Base-by-base conservation (phyloP, 2,797 vertebrate genomes). In the Chrosomus eos region DNA sequence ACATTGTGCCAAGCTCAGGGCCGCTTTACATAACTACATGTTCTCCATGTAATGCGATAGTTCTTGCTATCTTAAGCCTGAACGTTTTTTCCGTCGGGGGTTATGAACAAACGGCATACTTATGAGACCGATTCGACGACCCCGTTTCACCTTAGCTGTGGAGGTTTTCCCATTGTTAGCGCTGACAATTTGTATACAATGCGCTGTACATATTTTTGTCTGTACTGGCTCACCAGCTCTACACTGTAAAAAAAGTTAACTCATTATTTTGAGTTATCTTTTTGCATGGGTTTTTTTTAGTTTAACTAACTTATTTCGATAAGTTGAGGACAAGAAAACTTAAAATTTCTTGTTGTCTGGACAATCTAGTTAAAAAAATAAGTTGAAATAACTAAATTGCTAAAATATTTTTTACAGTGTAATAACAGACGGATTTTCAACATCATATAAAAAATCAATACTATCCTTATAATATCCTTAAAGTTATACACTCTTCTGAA, bases 41-140 rank as follows among this genome's bases (percentile, higher is more conserved):
- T 71, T 48, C 26, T 40, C 40, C 71, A 11, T 71, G 91, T 87
- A 87, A 91, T 71, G 14, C 60, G 86, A 91, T 89, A 89, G 62
- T 6, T 14, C 71, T 28, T 60, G 70, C 88, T 88, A 88, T 90
- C 84, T 89, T 87, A 70, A 87, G 89, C 48, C 7, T 67, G 26
- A 18, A 48, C 51, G n/a, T 43, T 85, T 85, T 87, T 89, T 90
- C 76, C 80, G 64, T 82, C 23, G 58, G 71, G 13, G 72, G 62
- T 43, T 82, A 38, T 43, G 83, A 45, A 75, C 55, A 45, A 74
- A 13, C 78, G 80, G 14, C 60, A 80, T 64, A 14, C 43, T 73
- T 77, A 31, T 23, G n/a, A 60, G 53, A 74, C n/a, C 0, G 19
- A 18, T 13, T 58, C n/a, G 7, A 83, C 43, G 62, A 77, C 73